phyloP scores from a whole-genome alignment of 2,797 vertebrate genomes.

The Cirrhinus molitorella region DNA sequence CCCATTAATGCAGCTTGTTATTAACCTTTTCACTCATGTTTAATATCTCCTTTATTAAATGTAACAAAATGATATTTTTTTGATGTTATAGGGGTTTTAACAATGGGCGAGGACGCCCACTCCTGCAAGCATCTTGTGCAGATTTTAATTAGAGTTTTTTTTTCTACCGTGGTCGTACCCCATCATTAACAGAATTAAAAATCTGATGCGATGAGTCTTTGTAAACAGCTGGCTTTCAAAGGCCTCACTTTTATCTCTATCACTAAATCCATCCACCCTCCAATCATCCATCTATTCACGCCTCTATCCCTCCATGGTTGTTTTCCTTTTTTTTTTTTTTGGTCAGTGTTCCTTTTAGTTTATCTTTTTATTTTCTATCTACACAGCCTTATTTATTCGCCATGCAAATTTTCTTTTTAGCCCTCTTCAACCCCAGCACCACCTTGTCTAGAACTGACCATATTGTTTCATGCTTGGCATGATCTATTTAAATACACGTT shows the following conservation, averaged over 20 bases:
- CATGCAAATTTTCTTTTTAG: neutral
- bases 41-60: slow-evolving; percentile 38
- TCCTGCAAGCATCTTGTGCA: slow-evolving; percentile 42
- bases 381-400: neutral
- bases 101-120: slow-evolving; percentile 58
- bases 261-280: slow-evolving; percentile 51
- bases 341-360: slow-evolving; percentile 61
- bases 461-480: too few species aligned
- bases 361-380: neutral
- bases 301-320: neutral
- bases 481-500: too few species aligned
- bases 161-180: slow-evolving; percentile 48
- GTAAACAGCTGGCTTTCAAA: slow-evolving; percentile 64
- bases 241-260: slow-evolving; percentile 61
- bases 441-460: neutral
- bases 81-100: slow-evolving; percentile 66
- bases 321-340: slow-evolving; percentile 58
- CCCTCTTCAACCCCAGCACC: neutral
- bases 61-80: slow-evolving; percentile 57
- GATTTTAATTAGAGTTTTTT: slow-evolving; percentile 73
- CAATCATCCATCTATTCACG: slow-evolving; percentile 41
- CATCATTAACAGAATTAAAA: slow-evolving; percentile 72
- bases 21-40: slow-evolving; percentile 75
- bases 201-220: slow-evolving; percentile 54
- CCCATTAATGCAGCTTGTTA: slow-evolving; percentile 74